These are phyloP conservation scores for Electrophaes corylata DNA, from an alignment of 2,888 invertebrate genomes.

Conservation along the genomic window DNA sequence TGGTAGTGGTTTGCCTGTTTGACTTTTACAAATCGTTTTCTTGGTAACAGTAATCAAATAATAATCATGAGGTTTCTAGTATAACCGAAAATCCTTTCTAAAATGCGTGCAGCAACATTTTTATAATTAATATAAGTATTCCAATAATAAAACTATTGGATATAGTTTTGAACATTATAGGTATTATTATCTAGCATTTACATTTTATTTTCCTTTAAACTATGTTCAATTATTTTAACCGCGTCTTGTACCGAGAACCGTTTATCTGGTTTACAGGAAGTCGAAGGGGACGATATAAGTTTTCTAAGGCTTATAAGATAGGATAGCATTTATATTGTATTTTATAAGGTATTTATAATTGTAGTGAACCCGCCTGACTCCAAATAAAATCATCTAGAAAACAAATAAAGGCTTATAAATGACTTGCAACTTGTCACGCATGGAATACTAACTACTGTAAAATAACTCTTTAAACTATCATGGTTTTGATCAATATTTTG, in stretches of 20 bases:
- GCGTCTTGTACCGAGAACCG: slow-evolving; percentile 2
- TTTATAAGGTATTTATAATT: not conserved
- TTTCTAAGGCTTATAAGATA: too few species aligned
- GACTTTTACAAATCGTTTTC: too few species aligned
- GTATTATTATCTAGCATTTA: not conserved
- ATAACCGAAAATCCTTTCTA: not conserved
- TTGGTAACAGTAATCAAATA: too few species aligned
- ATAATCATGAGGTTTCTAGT: not conserved
- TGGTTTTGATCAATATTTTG: too few species aligned
- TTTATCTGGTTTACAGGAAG: not conserved
- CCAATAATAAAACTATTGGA: not conserved
- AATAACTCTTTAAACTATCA: too few species aligned
- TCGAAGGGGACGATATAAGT: not conserved
- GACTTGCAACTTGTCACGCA: too few species aligned
- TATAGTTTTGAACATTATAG: not conserved
- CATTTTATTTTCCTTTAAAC: not conserved
- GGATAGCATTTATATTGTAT: not conserved
- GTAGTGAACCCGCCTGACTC: too few species aligned
- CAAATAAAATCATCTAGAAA: too few species aligned
- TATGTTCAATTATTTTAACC: not conserved
- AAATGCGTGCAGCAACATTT: not conserved
- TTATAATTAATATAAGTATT: not conserved
- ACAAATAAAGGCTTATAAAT: too few species aligned
- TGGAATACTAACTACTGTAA: too few species aligned
- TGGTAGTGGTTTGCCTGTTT: too few species aligned